Evolutionary conservation across 2,797 vertebrate species (phyloP), one percentile per base, ranked within the genome.

Genomic region (Vultur gryphus): DNA sequence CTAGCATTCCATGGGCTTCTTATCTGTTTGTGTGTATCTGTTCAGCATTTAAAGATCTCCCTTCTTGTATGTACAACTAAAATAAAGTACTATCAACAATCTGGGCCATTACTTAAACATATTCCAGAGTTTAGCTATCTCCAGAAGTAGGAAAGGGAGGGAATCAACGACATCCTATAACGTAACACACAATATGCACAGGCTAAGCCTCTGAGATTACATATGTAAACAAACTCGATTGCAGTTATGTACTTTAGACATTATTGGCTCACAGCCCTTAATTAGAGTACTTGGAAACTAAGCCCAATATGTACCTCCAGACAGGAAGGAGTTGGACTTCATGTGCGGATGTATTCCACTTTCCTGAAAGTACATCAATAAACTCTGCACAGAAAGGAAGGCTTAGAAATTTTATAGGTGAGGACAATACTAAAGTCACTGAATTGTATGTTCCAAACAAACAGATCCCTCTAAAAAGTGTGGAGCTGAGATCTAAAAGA

Each of bases 161-260:
- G 84, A 91, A 84, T 69, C 15, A 44, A 92, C 85, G 87, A 94
- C 93, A 93, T 96, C 85, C 92, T 92, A 88, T 61, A 93, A 91
- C 25, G 70, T 54, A 66, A 79, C 39, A 75, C 79, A 88, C 62
- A 88, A 26, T 88, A 91, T 67, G 66, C 78, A 72, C 52, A 87
- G 75, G 35, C 67, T 91, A 90, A 88, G 59, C 69, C 87, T 89
- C 83, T 70, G 84, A 82, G 79, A 90, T 93, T 91, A 94, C 73
- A 64, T 67, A 76, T 39, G 66, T 82, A 95, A 96, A 96, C 91
- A 94, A 95, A 93, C 58, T 76, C 37, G 6, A 82, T 11, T 93
- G 83, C 70, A 87, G 79, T 72, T 95, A 77, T 84, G 85, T 86
- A 84, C 90, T 97, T 95, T 61, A 62, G 78, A 87, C 14, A 3